Evolutionary conservation across 2,797 vertebrate genomes (phyloP), one percentile per base, ranked within the genome.

Genomic region (Gephyroberyx darwinii): DNA sequence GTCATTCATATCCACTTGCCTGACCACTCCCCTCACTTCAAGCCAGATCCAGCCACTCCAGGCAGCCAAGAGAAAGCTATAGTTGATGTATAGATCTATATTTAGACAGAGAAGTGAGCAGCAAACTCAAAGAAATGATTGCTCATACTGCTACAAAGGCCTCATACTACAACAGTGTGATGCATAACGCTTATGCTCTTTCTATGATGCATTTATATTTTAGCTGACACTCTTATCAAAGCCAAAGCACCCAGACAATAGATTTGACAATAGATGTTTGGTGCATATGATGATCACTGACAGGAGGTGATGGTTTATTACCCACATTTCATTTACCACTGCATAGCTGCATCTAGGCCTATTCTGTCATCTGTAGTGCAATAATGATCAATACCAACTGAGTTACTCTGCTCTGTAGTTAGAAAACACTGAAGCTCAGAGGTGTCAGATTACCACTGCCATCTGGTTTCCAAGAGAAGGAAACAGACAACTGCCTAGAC

Each of bases 71-170:
- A n/a, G n/a, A n/a, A n/a, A n/a, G n/a, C n/a, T n/a, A n/a, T n/a
- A n/a, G n/a, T 5, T 13, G 53, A 84, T 72, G 45, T 74, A 41
- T 69, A 16, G 26, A 72, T 83, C 78, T 90, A 87, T 84, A 78
- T 87, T 86, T 84, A 86, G 77, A 51, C 31, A 79, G 57, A 78
- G 12, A 74, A 68, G 77, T 89, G 80, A 80, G 86, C 60, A 74
- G 69, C 5, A 73, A 77, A 88, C 66, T 65, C 33, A 61, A 53
- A 69, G 50, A 54, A 59, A 61, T 6, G 16, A 51, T 26, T 26
- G 52, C 61, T 66, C 43, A 52, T 60, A 56, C 69, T 71, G 57
- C 5, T 65, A 52, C 74, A 67, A 66, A 65, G 56, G 41, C 17
- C 64, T 39, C 22, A 58, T 17, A 74, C 45, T 48, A 47, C 39